Percentiles rank a stretch among this genome's conserved stretches.
Evolutionary conservation across 2,113 vertebrate species (phyloP).

Genomic region (Hemiprocne comata): DNA sequence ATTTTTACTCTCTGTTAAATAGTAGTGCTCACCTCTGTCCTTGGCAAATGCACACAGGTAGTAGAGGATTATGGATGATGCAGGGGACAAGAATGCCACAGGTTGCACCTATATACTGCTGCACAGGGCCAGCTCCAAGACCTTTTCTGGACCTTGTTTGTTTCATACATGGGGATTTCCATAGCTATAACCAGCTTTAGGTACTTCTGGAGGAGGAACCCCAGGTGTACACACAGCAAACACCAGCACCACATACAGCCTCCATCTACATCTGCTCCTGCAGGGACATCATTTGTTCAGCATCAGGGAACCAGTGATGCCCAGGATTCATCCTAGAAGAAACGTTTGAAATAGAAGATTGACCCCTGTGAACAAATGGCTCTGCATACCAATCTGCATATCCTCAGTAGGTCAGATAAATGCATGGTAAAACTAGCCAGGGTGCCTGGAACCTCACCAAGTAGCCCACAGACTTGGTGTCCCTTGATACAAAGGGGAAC

Average conservation of each 20-base stretch:
- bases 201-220: neutral
- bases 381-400: constrained; percentile 12
- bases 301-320: neutral
- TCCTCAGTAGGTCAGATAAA: constrained; percentile 33
- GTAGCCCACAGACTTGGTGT: neutral
- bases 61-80: neutral
- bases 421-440: neutral
- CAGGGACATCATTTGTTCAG: constrained; percentile 25
- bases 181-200: neutral
- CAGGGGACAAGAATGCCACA: neutral
- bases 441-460: neutral
- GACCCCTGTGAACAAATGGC: constrained; percentile 14
- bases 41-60: neutral
- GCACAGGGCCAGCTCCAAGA: neutral
- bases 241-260: neutral
- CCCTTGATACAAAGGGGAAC: neutral
- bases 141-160: neutral
- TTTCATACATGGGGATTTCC: neutral
- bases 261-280: constrained; percentile 21
- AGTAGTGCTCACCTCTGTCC: neutral
- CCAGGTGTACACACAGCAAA: neutral
- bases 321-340: constrained; percentile 24
- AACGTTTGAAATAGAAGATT: constrained; percentile 20
- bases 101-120: neutral
- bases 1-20: neutral